These are phyloP conservation scores for Drosophila ogumai DNA, from an alignment of 1,140 invertebrate species.

Conservation along the genomic window DNA sequence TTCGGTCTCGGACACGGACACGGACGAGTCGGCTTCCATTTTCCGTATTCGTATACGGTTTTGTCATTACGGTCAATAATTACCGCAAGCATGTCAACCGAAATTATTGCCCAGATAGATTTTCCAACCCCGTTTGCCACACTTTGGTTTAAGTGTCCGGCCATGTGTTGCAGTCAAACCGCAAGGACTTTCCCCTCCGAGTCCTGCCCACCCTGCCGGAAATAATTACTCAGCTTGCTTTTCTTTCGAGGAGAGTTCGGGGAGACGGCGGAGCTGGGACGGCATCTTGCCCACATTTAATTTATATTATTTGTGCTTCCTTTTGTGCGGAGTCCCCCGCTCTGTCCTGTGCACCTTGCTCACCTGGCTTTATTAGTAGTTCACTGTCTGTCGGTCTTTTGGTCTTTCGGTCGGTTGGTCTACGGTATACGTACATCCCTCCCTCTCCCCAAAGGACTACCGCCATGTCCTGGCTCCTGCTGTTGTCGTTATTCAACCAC, in stretches of 20 bases:
- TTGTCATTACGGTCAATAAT: slow-evolving; percentile 84
- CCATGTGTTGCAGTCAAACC: slow-evolving; percentile 80
- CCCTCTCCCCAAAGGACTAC: neutral
- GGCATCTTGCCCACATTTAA: slow-evolving; percentile 65
- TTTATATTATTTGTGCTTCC: slow-evolving; percentile 82
- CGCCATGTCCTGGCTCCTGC: slow-evolving; percentile 38
- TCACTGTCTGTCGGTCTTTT: slow-evolving; percentile 36
- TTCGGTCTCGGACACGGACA: slow-evolving; percentile 31
- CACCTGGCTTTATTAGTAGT: slow-evolving; percentile 78
- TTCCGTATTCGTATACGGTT: slow-evolving; percentile 56
- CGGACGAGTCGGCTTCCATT: slow-evolving; percentile 15
- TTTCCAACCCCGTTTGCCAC: slow-evolving; percentile 63
- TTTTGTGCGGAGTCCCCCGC: slow-evolving; percentile 46
- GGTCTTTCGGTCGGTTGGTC: slow-evolving; percentile 18
- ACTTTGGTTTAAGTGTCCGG: slow-evolving; percentile 74
- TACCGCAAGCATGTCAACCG: slow-evolving; percentile 81
- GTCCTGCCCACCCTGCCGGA: slow-evolving; percentile 59
- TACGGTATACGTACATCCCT: slow-evolving; percentile 25
- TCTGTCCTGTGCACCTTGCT: slow-evolving; percentile 47
- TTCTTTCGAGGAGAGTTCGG: slow-evolving; percentile 58
- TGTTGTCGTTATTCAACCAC: slow-evolving; percentile 76
- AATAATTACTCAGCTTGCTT: slow-evolving; percentile 80
- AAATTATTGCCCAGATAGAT: slow-evolving; percentile 82
- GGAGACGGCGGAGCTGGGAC: neutral
- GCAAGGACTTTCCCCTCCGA: slow-evolving; percentile 44